These are phyloP conservation scores for Chironomus riparius DNA, from an alignment of 2,888 invertebrate species.

Conservation along the genomic window DNA sequence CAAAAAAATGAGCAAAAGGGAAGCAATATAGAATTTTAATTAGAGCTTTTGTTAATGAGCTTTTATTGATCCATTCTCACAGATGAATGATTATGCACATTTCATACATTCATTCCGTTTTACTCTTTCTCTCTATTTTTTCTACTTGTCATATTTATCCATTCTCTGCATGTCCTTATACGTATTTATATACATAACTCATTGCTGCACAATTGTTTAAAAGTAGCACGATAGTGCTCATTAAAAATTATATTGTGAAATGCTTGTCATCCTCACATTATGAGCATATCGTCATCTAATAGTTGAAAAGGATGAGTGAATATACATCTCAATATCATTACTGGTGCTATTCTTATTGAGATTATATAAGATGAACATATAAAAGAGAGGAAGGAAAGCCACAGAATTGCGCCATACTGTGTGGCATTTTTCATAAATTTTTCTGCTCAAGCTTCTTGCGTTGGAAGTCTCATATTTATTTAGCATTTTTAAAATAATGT, in stretches of 20 bases:
- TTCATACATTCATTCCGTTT: not conserved
- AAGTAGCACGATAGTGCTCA: not conserved
- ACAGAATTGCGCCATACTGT: slow-evolving; percentile 5
- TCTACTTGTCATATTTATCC: not conserved
- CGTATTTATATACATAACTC: not conserved
- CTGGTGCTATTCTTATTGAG: no score
- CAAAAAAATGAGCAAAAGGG: no score
- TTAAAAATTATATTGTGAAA: not conserved
- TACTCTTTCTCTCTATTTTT: not conserved
- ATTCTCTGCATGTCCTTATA: not conserved
- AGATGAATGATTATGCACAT: slow-evolving; percentile 10
- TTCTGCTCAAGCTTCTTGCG: no score
- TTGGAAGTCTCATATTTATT: no score
- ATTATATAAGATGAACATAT: no score
- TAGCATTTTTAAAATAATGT: not conserved
- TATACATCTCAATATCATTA: no score
- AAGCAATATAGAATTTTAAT: not conserved
- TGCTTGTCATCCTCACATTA: not conserved
- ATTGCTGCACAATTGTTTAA: not conserved
- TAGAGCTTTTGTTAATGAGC: slow-evolving; percentile 12
- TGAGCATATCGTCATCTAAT: no score
- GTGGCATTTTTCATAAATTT: not conserved
- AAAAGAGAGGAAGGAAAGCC: not conserved
- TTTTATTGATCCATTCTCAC: slow-evolving; percentile 7
- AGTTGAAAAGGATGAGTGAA: no score